These are phyloP conservation scores for Tricholaema leucomelas DNA, from an alignment of 2,113 vertebrate genomes.

Conservation along the genomic window DNA sequence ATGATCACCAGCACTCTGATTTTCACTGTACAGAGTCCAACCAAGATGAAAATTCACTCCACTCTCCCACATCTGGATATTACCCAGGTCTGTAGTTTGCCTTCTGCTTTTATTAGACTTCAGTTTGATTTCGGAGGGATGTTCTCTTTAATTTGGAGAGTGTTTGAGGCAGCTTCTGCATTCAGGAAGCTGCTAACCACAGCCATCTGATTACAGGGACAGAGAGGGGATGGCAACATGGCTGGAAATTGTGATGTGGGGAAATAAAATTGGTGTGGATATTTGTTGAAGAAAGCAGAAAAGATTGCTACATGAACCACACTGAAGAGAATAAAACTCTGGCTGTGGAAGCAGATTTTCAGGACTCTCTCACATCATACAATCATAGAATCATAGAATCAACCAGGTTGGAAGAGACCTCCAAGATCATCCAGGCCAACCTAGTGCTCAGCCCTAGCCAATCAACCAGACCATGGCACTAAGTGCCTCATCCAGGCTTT, in stretches of 20 bases:
- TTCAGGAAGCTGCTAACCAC: constrained; percentile 35
- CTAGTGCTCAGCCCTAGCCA: too few relatives aligned
- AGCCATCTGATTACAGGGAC: background rate
- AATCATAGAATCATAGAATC: too few relatives aligned
- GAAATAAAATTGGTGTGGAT: background rate
- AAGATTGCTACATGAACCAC: background rate
- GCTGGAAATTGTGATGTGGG: background rate
- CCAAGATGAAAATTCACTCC: background rate
- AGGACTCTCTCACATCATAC: background rate
- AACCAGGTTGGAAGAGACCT: too few relatives aligned
- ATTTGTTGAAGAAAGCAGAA: background rate
- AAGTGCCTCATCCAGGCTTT: too few relatives aligned
- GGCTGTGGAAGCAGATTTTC: background rate
- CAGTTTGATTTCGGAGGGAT: background rate
- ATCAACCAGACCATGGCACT: too few relatives aligned
- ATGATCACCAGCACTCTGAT: constrained; percentile 34
- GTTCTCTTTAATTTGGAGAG: constrained; percentile 10
- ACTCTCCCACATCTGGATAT: background rate
- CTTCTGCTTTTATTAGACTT: background rate
- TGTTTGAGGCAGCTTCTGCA: background rate
- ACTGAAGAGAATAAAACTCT: background rate
- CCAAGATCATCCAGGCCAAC: too few relatives aligned
- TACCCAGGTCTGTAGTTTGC: background rate
- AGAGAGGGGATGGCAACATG: background rate
- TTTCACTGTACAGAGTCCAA: background rate